Evolutionary conservation across 2,888 invertebrate species (phyloP), one percentile per base, ranked within the genome.

Genomic region (Sylvicola fuscatus): DNA sequence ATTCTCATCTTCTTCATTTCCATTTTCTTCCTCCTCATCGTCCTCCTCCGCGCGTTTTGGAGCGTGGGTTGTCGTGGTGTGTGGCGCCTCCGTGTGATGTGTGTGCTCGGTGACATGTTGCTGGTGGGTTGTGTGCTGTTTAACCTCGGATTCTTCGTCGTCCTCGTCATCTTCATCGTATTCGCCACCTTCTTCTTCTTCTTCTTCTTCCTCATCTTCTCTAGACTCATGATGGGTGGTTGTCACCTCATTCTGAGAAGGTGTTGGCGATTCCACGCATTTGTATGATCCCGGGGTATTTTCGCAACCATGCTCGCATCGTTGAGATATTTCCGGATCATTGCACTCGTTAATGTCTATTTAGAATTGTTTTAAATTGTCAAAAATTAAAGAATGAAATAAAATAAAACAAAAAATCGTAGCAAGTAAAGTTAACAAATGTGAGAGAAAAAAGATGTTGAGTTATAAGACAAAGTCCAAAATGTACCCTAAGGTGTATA

Each of bases 261-360:
- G n/a, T n/a, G n/a, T 29, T 15, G 38, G 39, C 29, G 32, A 27
- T 27, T 45, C 41, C 11, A 44, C 49, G 43, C 69, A 68, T 14
- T 50, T 50, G 51, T 67, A 77, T 1, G 71, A 66, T n/a, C 77
- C 77, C 3, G 61, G 60, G 1, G 64, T 66, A 49, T 78, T 78
- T 41, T 68, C 57, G 51, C 77, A 79, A 21, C 61, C 64, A 42
- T 53, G 49, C 3, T 52, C 48, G 41, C 73, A 62, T 40, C 50
- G 40, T 28, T 48, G 40, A 3, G 48, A 43, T n/a, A 61, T 41
- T 35, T 57, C 52, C 1, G 53, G 47, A 33, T 48, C 52, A 26
- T 65, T 60, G 46, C 78, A 78, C 51, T 78, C 77, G 47, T 78
- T 67, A 17, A 75, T 62, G 52, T 72, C 72, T 70, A 46, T 26